phyloP scores from a whole-genome alignment of 2,888 invertebrate genomes.

The Phania funesta region DNA sequence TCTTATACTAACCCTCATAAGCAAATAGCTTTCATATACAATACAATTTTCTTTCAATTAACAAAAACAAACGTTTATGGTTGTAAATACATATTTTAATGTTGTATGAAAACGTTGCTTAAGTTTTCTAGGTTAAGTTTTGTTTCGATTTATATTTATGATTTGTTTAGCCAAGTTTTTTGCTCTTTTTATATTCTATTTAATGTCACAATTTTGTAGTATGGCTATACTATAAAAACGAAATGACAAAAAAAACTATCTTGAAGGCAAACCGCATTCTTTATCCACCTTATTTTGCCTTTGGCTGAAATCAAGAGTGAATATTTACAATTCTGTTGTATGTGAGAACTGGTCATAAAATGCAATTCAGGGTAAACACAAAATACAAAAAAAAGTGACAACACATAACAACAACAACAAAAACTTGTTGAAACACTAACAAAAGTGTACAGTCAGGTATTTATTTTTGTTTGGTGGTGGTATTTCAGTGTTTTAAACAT shows the following conservation, averaged over 20 bases:
- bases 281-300: neutral
- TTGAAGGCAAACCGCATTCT: slow-evolving; percentile 52
- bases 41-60: neutral
- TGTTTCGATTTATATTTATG: slow-evolving; percentile 56
- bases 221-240: neutral
- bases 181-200: slow-evolving; percentile 21
- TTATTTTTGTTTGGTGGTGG: slow-evolving; percentile 3
- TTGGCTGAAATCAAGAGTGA: slow-evolving; percentile 39
- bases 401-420: no score
- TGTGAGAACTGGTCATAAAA: slow-evolving; percentile 32
- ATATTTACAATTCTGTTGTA: slow-evolving; percentile 47
- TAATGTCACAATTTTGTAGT: slow-evolving; percentile 42
- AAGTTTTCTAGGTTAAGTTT: slow-evolving; percentile 52
- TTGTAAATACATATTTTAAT: neutral
- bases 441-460: slow-evolving; percentile 26
- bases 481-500: slow-evolving; percentile 6
- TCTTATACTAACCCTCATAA: neutral
- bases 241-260: neutral
- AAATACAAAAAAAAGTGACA: slow-evolving; percentile 20
- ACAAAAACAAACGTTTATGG: neutral
- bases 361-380: slow-evolving; percentile 36
- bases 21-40: neutral
- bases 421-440: neutral
- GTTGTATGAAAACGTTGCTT: neutral
- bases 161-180: slow-evolving; percentile 34